phyloP scores from a whole-genome alignment of 2,113 vertebrate species.

The Martes martes region DNA sequence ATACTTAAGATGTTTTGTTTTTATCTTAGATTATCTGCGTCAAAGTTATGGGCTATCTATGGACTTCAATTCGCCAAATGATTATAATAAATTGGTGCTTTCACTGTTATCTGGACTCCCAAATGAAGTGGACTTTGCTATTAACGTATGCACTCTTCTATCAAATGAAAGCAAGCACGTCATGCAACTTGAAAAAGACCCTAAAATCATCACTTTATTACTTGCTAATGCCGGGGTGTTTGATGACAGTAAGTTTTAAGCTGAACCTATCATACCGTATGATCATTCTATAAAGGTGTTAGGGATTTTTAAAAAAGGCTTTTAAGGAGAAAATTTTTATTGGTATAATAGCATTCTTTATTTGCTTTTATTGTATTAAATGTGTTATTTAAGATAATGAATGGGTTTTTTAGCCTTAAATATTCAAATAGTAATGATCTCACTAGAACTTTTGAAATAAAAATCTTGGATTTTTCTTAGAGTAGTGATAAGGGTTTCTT shows the following conservation, averaged over 20 bases:
- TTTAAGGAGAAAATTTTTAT: constrained; percentile 29
- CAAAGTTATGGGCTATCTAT: constrained; percentile 99
- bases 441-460: neutral
- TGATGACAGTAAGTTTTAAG: constrained; percentile 93
- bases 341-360: neutral
- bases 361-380: constrained; percentile 10
- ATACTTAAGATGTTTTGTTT: neutral
- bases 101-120: constrained; percentile 98
- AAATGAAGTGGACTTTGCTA: constrained; percentile 99
- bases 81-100: constrained; percentile 99
- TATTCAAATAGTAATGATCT: neutral
- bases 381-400: constrained; percentile 6
- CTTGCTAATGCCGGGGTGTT: constrained; percentile 98
- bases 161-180: constrained; percentile 99
- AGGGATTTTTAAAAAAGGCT: neutral
- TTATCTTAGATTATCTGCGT: constrained; percentile 94
- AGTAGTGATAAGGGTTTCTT: neutral
- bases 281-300: neutral
- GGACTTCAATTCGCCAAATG: constrained; percentile 95
- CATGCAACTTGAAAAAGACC: constrained; percentile 99
- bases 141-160: constrained; percentile 98
- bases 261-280: constrained; percentile 25
- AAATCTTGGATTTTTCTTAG: neutral
- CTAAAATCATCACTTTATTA: constrained; percentile 97
- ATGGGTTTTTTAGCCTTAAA: neutral